Evolutionary conservation across 1,140 invertebrate species (phyloP).

Genomic region (Diprion similis): DNA sequence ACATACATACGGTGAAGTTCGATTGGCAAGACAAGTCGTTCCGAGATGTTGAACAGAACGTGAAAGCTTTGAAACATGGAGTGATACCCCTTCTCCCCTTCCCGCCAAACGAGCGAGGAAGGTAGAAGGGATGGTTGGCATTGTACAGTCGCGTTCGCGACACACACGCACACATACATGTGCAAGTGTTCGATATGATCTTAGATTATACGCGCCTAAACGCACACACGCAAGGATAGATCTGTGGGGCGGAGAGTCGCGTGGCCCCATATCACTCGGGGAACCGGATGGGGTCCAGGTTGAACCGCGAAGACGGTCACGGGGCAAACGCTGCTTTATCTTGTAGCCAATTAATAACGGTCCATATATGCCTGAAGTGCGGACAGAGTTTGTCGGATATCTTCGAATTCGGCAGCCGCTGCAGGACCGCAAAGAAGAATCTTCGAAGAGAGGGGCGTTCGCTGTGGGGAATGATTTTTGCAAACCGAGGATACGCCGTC

Average conservation of each 20-base stretch:
- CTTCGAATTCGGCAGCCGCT: constrained; percentile 9
- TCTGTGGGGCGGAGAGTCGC: constrained; percentile 47
- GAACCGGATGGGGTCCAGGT: constrained; percentile 48
- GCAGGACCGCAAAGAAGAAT: no score
- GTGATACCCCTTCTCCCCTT: no score
- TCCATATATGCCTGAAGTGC: constrained; percentile 32
- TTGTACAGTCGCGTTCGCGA: not conserved
- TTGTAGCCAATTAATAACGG: constrained; percentile 61
- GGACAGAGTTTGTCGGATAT: constrained; percentile 47
- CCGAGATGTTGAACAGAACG: no score
- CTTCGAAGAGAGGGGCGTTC: constrained; percentile 1
- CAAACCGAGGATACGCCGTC: no score
- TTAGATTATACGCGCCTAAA: not conserved
- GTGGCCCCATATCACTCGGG: constrained; percentile 55
- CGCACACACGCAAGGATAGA: not conserved
- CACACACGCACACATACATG: not conserved
- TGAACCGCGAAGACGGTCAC: constrained; percentile 40
- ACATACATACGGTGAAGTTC: no score
- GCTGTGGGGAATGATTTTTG: no score
- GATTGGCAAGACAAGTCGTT: no score
- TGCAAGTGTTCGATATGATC: not conserved
- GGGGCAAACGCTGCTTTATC: constrained; percentile 59
- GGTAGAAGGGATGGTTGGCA: not conserved
- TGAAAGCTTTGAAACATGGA: no score
- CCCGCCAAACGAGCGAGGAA: not conserved